Percentiles rank a stretch among this genome's conserved stretches.
These are phyloP conservation scores for Chaetodon trifascialis DNA, from an alignment of 2,113 vertebrate species.

Conservation along the genomic window DNA sequence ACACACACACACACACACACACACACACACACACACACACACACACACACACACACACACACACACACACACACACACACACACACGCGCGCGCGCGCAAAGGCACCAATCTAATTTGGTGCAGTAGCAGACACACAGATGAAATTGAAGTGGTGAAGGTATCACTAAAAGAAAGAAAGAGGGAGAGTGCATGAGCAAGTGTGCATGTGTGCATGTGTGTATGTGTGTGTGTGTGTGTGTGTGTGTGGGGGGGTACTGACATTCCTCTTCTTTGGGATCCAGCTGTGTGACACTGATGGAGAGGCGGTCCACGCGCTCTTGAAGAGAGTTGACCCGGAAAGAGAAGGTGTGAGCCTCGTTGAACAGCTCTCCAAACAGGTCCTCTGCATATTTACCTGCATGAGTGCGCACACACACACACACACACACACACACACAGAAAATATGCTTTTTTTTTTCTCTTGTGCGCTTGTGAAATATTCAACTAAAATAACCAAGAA, in stretches of 20 bases:
- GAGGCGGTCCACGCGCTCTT: conserved; percentile 97
- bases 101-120: conserved; percentile 10
- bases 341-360: conserved; percentile 98
- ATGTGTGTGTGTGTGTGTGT: conserved; percentile 16
- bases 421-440: background rate
- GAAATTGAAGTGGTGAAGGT: background rate
- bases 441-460: too few species aligned
- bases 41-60: too few species aligned
- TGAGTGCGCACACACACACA: conserved; percentile 16
- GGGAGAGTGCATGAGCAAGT: background rate
- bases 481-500: background rate
- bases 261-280: conserved; percentile 97
- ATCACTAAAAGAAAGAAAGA: background rate
- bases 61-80: background rate
- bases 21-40: background rate
- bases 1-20: too few species aligned
- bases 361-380: conserved; percentile 98
- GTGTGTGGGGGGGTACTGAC: conserved; percentile 85
- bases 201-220: conserved; percentile 14
- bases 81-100: too few species aligned
- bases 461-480: too few species aligned
- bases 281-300: conserved; percentile 98
- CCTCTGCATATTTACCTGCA: conserved; percentile 99
- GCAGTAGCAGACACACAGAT: background rate
- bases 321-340: conserved; percentile 98